A percentile compares a stretch with the other conserved stretches of the same genome.
Conservation (phyloP, 2,888 invertebrate genomes). For the Calameuta pallipes region DNA sequence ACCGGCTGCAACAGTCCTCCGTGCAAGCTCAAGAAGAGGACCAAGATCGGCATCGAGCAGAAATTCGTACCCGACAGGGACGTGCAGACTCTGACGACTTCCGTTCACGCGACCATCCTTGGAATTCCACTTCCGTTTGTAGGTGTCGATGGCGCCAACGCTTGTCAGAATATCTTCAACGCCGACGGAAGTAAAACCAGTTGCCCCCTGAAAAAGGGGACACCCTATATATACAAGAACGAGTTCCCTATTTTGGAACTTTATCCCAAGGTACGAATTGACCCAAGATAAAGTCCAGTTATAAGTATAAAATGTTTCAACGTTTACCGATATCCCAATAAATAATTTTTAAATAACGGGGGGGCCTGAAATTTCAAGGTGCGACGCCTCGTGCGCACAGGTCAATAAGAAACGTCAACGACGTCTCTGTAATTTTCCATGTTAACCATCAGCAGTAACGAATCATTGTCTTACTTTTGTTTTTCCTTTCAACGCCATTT, state of each 20-base stretch:
- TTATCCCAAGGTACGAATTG: conserved; percentile 69
- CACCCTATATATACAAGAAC: conserved; percentile 78
- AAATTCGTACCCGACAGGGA: conserved; percentile 73
- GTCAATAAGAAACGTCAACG: neutral
- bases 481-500: neutral
- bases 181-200: conserved; percentile 71
- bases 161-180: conserved; percentile 75
- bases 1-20: conserved; percentile 74
- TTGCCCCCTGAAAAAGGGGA: conserved; percentile 78
- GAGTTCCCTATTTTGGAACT: conserved; percentile 69
- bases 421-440: neutral
- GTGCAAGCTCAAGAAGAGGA: conserved; percentile 76
- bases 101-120: conserved; percentile 74
- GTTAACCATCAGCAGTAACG: neutral
- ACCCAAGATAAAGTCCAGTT: neutral
- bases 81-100: conserved; percentile 69
- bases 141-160: conserved; percentile 78
- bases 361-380: neutral
- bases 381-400: neutral
- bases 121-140: conserved; percentile 78
- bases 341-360: neutral
- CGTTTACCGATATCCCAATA: neutral
- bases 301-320: neutral
- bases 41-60: conserved; percentile 69
- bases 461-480: neutral